phyloP scores from a whole-genome alignment of 2,888 invertebrate species.

The Lumbricus terrestris region DNA sequence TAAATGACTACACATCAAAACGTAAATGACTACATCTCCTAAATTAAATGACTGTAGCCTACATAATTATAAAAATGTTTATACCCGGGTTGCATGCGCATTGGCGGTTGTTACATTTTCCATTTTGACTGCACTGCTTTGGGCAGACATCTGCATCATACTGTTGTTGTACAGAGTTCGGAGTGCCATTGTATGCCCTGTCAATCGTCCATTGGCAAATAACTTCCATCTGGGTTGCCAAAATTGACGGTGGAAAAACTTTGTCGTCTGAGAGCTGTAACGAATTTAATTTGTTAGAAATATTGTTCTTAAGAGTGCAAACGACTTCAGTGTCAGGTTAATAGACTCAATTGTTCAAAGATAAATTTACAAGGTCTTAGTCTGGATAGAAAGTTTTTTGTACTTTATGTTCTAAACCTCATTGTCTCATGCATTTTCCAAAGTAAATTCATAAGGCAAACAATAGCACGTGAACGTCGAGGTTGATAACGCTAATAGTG shows the following conservation, averaged over 20 bases:
- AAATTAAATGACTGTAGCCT: background rate
- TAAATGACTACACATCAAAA: no score
- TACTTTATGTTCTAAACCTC: background rate
- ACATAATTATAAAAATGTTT: background rate
- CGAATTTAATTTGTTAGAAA: background rate
- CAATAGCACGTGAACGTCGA: no score
- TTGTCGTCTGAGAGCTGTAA: background rate
- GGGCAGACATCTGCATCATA: background rate
- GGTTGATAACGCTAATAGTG: background rate
- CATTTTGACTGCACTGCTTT: background rate
- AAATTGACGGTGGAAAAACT: background rate
- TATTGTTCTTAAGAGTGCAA: background rate
- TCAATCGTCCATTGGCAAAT: background rate
- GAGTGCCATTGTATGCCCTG: background rate
- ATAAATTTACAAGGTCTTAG: background rate
- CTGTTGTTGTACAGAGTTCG: background rate
- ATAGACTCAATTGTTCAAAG: background rate
- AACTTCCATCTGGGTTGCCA: background rate
- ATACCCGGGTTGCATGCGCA: background rate
- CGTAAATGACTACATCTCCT: no score
- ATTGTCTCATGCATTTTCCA: no score
- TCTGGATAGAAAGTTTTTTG: background rate
- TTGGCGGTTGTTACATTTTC: background rate
- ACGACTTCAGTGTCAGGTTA: background rate
- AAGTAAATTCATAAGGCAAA: no score